Conservation (phyloP, 2,888 invertebrate genomes). For the Sisyra terminalis region DNA sequence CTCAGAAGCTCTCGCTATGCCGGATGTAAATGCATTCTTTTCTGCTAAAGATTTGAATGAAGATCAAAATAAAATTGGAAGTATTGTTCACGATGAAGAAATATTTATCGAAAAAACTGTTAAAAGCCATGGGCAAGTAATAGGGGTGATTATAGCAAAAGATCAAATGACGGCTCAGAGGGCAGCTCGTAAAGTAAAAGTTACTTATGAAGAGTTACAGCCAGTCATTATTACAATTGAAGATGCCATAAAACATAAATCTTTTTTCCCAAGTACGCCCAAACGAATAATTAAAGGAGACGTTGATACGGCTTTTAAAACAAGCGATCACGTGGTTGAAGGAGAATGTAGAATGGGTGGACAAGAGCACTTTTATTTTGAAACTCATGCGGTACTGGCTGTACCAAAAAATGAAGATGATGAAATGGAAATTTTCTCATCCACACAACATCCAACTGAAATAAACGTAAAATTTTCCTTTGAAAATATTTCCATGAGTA, state of each 20-base stretch:
- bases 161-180: conserved; percentile 65
- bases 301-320: conserved; percentile 44
- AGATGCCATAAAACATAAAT: conserved; percentile 64
- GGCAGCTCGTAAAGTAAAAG: conserved; percentile 64
- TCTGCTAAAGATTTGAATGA: conserved; percentile 59
- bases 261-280: conserved; percentile 46
- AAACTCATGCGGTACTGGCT: conserved; percentile 60
- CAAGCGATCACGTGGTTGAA: conserved; percentile 55
- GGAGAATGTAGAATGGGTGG: conserved; percentile 70
- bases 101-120: conserved; percentile 70
- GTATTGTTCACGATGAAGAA: conserved; percentile 66
- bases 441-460: conserved; percentile 73
- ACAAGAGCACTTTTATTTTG: conserved; percentile 95
- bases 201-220: conserved; percentile 65
- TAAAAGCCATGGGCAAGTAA: conserved; percentile 60
- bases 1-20: conserved; percentile 48
- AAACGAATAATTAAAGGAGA: conserved; percentile 47
- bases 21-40: conserved; percentile 68
- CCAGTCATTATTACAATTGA: conserved; percentile 78
- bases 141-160: conserved; percentile 66
- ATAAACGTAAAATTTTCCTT: conserved; percentile 33
- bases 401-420: conserved; percentile 61
- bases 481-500: neutral
- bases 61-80: conserved; percentile 48
- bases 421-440: conserved; percentile 71